phyloP scores from a whole-genome alignment of 2,113 vertebrate species.

The Hydrolagus affinis region DNA sequence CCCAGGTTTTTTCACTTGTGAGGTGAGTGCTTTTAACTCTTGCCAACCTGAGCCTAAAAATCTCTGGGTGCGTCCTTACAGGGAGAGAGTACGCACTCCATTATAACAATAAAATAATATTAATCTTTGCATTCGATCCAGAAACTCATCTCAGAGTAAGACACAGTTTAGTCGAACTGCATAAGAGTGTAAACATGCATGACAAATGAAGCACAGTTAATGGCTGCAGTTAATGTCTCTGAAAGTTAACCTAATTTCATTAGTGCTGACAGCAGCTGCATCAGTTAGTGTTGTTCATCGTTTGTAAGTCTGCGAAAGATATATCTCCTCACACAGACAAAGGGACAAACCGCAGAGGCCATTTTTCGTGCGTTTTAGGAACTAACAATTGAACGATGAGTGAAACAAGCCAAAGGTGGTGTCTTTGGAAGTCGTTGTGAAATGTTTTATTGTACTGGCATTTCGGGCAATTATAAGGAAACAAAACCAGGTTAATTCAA shows the following conservation, averaged over 20 bases:
- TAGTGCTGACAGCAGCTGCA: neutral
- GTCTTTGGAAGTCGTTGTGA: conserved; percentile 38
- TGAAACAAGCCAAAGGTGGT: conserved; percentile 37
- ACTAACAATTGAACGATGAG: conserved; percentile 34
- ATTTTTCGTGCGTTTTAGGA: conserved; percentile 38
- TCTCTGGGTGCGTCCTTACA: no score
- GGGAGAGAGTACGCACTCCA: no score
- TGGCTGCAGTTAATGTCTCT: neutral
- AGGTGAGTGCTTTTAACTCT: no score
- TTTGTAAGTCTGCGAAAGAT: conserved; percentile 14
- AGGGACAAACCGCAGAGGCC: conserved; percentile 11
- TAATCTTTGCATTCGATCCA: no score
- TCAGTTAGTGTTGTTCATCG: conserved; percentile 12
- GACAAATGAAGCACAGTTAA: neutral
- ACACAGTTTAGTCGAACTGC: no score
- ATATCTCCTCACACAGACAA: conserved; percentile 23
- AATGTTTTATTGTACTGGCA: conserved; percentile 42
- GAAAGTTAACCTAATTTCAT: neutral
- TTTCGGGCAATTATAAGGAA: conserved; percentile 42
- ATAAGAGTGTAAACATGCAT: no score
- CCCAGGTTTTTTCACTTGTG: no score
- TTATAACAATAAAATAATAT: no score
- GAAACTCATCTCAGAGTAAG: no score
- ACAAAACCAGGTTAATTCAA: conserved; percentile 49
- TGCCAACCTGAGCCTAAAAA: no score